These are phyloP conservation scores for Xanthia togata DNA, from an alignment of 2,888 invertebrate species.

Conservation along the genomic window DNA sequence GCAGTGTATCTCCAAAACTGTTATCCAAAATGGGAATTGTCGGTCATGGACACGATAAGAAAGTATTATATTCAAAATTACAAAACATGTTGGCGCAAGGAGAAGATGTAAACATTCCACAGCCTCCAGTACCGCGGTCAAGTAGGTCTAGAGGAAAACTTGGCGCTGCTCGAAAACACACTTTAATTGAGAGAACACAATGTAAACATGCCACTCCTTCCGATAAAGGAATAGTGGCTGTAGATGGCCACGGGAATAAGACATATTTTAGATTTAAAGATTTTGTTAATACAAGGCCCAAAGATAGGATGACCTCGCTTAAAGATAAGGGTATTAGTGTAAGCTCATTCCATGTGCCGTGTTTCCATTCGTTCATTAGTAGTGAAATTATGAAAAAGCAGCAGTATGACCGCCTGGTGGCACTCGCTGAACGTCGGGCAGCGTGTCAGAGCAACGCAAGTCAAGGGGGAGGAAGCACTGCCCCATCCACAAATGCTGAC, in stretches of 20 bases:
- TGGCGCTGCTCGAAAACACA: constrained; percentile 31
- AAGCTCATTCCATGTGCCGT: constrained; percentile 85
- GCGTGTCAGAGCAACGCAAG: not conserved
- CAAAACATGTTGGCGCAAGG: constrained; percentile 78
- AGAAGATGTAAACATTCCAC: constrained; percentile 78
- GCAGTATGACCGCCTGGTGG: constrained; percentile 69
- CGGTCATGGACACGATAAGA: constrained; percentile 85
- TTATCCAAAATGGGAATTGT: constrained; percentile 84
- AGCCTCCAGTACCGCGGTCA: constrained; percentile 71
- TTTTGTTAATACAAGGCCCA: constrained; percentile 75
- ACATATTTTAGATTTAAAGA: constrained; percentile 79
- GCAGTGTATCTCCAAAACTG: constrained; percentile 77
- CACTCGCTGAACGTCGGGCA: constrained; percentile 41
- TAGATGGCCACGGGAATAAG: constrained; percentile 79
- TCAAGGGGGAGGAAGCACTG: not conserved
- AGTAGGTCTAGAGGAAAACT: constrained; percentile 29
- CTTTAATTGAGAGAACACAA: constrained; percentile 67
- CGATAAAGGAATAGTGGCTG: constrained; percentile 80
- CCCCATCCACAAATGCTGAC: not conserved
- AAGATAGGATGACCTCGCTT: constrained; percentile 74
- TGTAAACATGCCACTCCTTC: constrained; percentile 81
- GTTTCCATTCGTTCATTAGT: constrained; percentile 83
- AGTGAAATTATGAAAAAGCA: constrained; percentile 78
- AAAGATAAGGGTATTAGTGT: constrained; percentile 80
- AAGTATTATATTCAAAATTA: constrained; percentile 76